Evolutionary conservation across 2,797 vertebrate species (phyloP), one percentile per base, ranked within the genome.

Genomic region (Notolabrus celidotus): DNA sequence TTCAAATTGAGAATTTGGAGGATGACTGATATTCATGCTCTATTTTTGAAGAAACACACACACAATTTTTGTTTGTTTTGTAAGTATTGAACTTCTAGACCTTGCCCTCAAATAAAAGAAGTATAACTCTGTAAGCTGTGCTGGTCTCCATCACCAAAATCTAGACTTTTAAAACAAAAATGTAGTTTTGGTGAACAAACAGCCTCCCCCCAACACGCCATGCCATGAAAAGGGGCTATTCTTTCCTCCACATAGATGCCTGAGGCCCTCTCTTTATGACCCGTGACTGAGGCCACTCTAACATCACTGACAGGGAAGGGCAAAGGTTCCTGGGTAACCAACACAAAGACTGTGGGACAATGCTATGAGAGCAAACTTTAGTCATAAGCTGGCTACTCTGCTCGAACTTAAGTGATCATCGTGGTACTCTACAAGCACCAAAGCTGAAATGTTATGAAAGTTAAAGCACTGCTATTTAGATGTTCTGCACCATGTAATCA

Each of bases 311-410:
- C 93, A 93, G 91, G 79, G 14, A 63, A 89, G 92, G 92, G 79
- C 91, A 95, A 91, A 92, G 93, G 93, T 93, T 93, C 82, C 82
- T 79, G 89, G 84, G 90, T 92, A 93, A 93, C 92, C 91, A 93
- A 92, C 86, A 85, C 84, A 93, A 92, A 83, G 89, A 84, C 82
- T 90, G 74, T 85, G 84, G 88, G 88, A 94, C 90, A 92, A 93
- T 89, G 78, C 86, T 85, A 74, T 70, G 70, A 84, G 85, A 86
- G 80, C 77, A 87, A 88, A 90, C 85, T 88, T 86, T 78, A 82
- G 34, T 69, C 77, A 85, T 66, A 83, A 67, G 81, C 63, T 25
- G 54, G 72, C 53, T 71, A 71, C 74, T 65, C 80, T 71, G 73
- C 76, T 56, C 81, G 81, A 83, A 76, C 67, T 73, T 41, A 20